Evolutionary conservation across 1,140 invertebrate genomes (phyloP), one percentile per base, ranked within the genome.

Genomic region (Aphaenogaster floridana): DNA sequence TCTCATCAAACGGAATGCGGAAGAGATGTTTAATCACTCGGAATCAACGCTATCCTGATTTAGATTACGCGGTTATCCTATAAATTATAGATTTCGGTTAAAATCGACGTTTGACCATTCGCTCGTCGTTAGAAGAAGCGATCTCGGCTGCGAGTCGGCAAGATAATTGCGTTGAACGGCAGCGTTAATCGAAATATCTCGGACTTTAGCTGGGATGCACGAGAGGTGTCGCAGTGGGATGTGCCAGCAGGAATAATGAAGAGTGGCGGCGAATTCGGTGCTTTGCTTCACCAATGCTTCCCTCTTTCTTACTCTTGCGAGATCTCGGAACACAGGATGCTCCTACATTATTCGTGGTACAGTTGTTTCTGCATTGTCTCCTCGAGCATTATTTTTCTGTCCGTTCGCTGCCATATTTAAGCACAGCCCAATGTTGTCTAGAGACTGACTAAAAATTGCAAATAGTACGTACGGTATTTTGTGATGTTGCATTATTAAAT

Each of bases 91-190:
- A 28, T 54, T 61, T 52, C 21, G 61, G 39, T 74, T 48, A 50
- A 76, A 84, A 84, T 76, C 57, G 34, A 69, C 50, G 17, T 80
- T 48, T 4, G 34, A 77, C 28, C n/a, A 64, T n/a, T 80, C 66
- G 86, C 34, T 57, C 34, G 57, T 21, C 52, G 63, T 28, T 45
- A 57, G 52, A 88, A 72, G 66, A 89, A 88, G 45, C 42, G 52
- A 61, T 66, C 52, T 78, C 68, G 68, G n/a, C 8, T 21, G 79
- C 64, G 69, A 91, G 93, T 94, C 92, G 91, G 93, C 93, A 88
- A 90, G 92, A 92, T 94, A 94, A 94, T 94, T 94, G 92, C 90
- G 89, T 89, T 91, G 90, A 93, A 88, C 72, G 91, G 91, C 89
- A 86, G 88, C 88, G 80, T 94, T 93, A 92, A 92, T 93, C 89